Base-by-base conservation (phyloP, 2,113 vertebrate species). In the Hippopotamus amphibius region DNA sequence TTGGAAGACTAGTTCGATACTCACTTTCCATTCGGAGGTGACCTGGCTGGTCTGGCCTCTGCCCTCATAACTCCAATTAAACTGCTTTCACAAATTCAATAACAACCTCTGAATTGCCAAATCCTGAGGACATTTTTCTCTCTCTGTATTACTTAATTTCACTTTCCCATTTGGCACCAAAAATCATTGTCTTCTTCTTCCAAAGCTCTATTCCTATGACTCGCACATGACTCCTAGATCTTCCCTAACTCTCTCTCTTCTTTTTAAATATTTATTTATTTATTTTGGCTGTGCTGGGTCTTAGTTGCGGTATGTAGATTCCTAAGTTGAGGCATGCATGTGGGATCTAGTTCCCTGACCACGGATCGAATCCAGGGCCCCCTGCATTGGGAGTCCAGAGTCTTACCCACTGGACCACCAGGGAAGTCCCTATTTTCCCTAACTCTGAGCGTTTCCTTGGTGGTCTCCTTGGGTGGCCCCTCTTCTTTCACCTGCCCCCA, bases 121-220 rank as follows among this genome's bases (percentile, higher is more conserved):
- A 55, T 69, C 48, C 55, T 43, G 4, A 76, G 48, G 71, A 63
- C 24, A 30, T 11, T 48, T 80, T 79, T 82, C 76, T 79, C 28
- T 59, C 89, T 95, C 53, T 93, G 24, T 53, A 53, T 92, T 66
- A 24, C 26, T 84, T 71, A 69, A 92, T 80, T 87, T 94, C 50
- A 82, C 16, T 88, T 97, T 93, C 79, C 61, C 30, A 59, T 71
- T 86, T 91, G 66, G 13, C 71, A 63, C 24, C 43, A 41, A 66
- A 80, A 90, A n/a, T 26, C 84, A 72, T 43, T 48, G 65, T 48
- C 61, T 76, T 93, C 41, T 90, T 53, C 81, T 76, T 41, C 63
- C 90, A 84, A 90, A 90, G 50, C 17, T 90, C 69, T 57, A 24
- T 88, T 69, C 17, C 79, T 26, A 4, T 80, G 80, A 50, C 92